phyloP scores from a whole-genome alignment of 2,113 vertebrate genomes.

The Baryphthengus martii region DNA sequence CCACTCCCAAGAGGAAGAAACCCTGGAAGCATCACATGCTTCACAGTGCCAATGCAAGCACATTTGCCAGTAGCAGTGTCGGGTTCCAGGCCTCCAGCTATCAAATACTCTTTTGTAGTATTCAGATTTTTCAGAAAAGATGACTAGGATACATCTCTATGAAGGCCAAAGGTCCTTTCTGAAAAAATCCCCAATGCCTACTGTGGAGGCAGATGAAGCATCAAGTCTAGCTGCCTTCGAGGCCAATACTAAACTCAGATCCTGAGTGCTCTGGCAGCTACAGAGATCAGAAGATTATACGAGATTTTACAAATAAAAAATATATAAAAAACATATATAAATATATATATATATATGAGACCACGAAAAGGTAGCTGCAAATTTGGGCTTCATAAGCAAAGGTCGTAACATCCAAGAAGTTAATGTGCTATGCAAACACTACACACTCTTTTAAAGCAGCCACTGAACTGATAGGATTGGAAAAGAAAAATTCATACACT shows the following conservation, averaged over 20 bases:
- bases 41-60: not conserved
- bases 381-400: not conserved
- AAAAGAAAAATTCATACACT: not conserved
- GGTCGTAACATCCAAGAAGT: not conserved
- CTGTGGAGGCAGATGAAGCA: rapidly evolving
- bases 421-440: not conserved
- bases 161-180: not conserved
- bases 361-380: not conserved
- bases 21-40: not conserved
- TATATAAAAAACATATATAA: not conserved
- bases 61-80: not conserved
- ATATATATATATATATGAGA: not conserved
- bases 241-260: not conserved
- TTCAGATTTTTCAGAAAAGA: not conserved
- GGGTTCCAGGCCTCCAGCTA: not conserved
- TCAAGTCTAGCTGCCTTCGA: not conserved
- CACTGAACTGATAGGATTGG: not conserved
- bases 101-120: not conserved
- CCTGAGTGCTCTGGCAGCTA: not conserved
- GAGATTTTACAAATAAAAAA: not conserved
- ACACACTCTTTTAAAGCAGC: not conserved
- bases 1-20: not conserved
- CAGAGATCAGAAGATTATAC: not conserved
- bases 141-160: not conserved
- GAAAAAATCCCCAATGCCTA: not conserved